Base-by-base conservation (phyloP, 2,888 invertebrate genomes). In the Idaea dimidiata region DNA sequence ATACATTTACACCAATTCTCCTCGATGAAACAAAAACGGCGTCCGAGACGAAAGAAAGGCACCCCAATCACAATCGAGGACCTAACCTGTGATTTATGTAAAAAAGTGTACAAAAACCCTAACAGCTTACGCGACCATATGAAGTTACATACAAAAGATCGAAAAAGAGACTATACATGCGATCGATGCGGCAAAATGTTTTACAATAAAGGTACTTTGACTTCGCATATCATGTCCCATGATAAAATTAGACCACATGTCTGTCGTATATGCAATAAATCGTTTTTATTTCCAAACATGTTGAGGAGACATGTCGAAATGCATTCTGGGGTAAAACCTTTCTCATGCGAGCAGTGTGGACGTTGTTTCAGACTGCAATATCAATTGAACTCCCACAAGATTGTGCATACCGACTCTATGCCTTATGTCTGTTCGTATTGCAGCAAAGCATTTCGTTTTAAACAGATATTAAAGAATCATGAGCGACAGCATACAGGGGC, bases 351-450 rank as follows among this genome's bases (percentile, higher is more conserved):
- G 43, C 86, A 88, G 58, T 93, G 93, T 8, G 91, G 90, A 0
- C 71, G 89, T 0, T 86, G 88, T 65, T 93, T 92, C 61, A 88
- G 96, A 10, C 94, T 96, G 67, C 94, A 95, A 61, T 95, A 96
- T 55, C 96, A 96, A 17, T 84, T 96, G 61, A 94, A 95, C 59
- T 95, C 96, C 16, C 96, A 96, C 77, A 94, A 95, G 76, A 94
- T 96, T 33, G 95, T 96, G 16, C 96, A 96, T 71, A 96, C 96
- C 0, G 96, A 96, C 7, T 95, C 95, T 0, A 95, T 96, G 95
- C 96, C 97, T 0, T 95, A 95, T 71, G 93, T 94, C 1, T 96
- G 97, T 72, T 95, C 95, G 76, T 95, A 94, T 79, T 97, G 96
- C 76, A 95, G 94, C 17, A 96, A 96, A 84, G 93, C 94, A 16